Evolutionary conservation across 2,888 invertebrate genomes (phyloP).

Genomic region (Cephus pygmeus): DNA sequence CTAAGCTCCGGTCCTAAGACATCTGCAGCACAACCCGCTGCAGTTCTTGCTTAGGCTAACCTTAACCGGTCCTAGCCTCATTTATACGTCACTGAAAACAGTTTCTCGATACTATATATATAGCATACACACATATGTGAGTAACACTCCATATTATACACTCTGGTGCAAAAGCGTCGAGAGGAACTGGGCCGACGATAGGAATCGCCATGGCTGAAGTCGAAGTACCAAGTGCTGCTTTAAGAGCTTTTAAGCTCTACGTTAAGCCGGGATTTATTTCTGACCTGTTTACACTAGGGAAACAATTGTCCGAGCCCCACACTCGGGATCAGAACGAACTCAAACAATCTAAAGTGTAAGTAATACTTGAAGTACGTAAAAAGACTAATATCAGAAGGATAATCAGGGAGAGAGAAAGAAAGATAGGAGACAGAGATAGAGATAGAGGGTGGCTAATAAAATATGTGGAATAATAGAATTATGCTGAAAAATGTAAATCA

Average conservation of each 20-base stretch:
- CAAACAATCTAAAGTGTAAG: not conserved
- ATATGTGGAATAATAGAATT: not conserved
- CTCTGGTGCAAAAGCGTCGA: constrained; percentile 3
- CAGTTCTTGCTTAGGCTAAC: too few relatives aligned
- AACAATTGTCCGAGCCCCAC: constrained; percentile 43
- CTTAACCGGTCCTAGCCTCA: too few relatives aligned
- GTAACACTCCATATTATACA: not conserved
- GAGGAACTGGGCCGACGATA: constrained; percentile 1
- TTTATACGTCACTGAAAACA: too few relatives aligned
- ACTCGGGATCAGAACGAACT: not conserved
- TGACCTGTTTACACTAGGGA: constrained; percentile 54
- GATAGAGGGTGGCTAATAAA: not conserved
- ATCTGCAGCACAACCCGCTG: too few relatives aligned
- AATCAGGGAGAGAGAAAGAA: not conserved
- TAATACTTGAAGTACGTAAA: not conserved
- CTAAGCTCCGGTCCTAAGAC: too few relatives aligned
- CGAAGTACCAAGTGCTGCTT: constrained; percentile 40
- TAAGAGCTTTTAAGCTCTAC: constrained; percentile 58
- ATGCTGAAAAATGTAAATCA: not conserved
- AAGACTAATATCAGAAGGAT: not conserved
- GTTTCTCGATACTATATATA: not conserved
- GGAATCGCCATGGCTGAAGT: constrained; percentile 5
- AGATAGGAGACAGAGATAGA: too few relatives aligned
- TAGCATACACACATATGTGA: not conserved
- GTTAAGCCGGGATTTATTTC: constrained; percentile 58